phyloP scores from a whole-genome alignment of 2,797 vertebrate genomes.

The Psittacula echo region DNA sequence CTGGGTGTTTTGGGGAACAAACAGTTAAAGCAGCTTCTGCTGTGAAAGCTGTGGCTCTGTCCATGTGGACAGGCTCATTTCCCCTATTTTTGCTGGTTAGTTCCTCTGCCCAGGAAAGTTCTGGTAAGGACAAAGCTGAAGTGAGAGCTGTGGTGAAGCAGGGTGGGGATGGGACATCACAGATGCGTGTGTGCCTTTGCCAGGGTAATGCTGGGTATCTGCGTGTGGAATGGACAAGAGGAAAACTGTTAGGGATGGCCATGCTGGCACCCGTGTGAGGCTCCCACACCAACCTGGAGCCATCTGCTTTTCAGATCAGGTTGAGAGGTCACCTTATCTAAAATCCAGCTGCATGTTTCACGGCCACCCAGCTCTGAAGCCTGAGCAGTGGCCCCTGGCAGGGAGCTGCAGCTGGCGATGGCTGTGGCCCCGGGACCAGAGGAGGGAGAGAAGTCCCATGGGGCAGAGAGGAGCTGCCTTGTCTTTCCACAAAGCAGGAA shows the following conservation, averaged over 20 bases:
- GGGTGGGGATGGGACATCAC: fast-evolving
- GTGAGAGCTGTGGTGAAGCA: not conserved
- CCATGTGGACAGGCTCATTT: not conserved
- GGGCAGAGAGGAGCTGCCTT: not conserved
- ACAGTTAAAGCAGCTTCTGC: not conserved
- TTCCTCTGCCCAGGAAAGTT: not conserved
- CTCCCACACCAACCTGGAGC: not conserved
- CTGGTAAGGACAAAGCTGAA: not conserved
- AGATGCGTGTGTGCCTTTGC: not conserved
- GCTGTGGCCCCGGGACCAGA: not conserved
- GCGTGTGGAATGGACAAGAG: fast-evolving
- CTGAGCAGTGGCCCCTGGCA: not conserved
- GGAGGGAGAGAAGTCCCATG: not conserved
- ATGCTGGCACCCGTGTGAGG: not conserved
- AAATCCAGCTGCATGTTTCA: not conserved
- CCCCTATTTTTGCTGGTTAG: not conserved
- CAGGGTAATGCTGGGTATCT: not conserved
- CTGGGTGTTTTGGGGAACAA: not conserved
- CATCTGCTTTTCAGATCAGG: not conserved
- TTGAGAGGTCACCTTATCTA: not conserved
- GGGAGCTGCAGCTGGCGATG: fast-evolving
- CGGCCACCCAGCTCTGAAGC: not conserved
- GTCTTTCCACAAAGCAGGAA: not conserved
- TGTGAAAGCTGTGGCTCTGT: not conserved
- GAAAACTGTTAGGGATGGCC: fast-evolving